These are phyloP conservation scores for Drosophila eohydei DNA, from an alignment of 2,888 invertebrate species.

Conservation along the genomic window DNA sequence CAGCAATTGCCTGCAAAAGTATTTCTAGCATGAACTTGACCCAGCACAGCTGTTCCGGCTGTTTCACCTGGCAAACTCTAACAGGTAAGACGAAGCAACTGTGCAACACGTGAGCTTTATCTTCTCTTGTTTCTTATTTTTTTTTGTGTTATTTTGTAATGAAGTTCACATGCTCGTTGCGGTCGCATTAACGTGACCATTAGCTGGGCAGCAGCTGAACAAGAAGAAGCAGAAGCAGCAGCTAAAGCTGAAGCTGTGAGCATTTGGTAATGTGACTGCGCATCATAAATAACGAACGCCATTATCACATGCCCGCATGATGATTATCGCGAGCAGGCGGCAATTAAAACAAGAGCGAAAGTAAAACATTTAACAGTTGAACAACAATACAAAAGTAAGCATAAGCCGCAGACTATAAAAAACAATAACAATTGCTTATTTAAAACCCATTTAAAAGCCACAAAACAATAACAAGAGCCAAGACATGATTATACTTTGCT, in stretches of 20 bases:
- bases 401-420: conserved; percentile 5
- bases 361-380: conserved; percentile 60
- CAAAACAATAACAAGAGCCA: conserved; percentile 16
- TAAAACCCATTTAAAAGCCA: conserved; percentile 32
- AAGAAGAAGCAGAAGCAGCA: not conserved
- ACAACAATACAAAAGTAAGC: conserved; percentile 13
- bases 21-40: conserved; percentile 36
- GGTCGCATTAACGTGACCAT: conserved; percentile 56
- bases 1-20: not conserved
- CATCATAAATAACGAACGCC: conserved; percentile 37
- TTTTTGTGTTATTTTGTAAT: conserved; percentile 52
- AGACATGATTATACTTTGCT: conserved; percentile 18
- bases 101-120: conserved; percentile 20
- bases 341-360: conserved; percentile 72
- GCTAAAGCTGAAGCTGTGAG: not conserved
- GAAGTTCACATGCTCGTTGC: conserved; percentile 66
- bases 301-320: conserved; percentile 22
- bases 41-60: conserved; percentile 6
- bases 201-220: conserved; percentile 22
- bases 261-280: conserved; percentile 11
- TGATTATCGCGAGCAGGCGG: conserved; percentile 47
- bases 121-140: conserved; percentile 8
- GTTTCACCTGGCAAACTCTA: conserved; percentile 6
- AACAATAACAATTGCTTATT: conserved; percentile 53
- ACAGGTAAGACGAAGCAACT: conserved; percentile 3